Evolutionary conservation across 2,797 vertebrate species (phyloP), one percentile per base, ranked within the genome.

Genomic region (Chaetodon trifasciatus): DNA sequence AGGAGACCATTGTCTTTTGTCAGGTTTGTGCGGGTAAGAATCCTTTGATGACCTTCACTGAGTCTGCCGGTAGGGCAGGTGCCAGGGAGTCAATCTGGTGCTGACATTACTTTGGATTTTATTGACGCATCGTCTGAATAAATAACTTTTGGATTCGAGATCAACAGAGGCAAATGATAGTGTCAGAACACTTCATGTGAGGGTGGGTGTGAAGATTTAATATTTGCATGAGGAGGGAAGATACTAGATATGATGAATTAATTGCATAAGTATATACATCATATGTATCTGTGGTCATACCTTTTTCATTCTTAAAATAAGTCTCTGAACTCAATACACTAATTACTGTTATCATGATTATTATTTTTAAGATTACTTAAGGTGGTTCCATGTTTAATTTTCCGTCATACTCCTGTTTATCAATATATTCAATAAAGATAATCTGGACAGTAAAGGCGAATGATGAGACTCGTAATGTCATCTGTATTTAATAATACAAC

Each of bases 1-100:
- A 65, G n/a, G 35, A 62, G 68, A 79, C 37, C 2, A 52, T 75
- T 81, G 77, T 11, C 58, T 62, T 77, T 63, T 4, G 32, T 70
- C 13, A 10, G 11, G 55, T 61, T 52, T 11, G 21, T 1, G 16
- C 52, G 46, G 13, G 49, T 21, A 39, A 39, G 11, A 70, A 50
- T 66, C 21, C 9, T 57, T 62, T 23, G 23, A 66, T 79, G 66
- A 66, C 47, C 53, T 73, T 79, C 5, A 42, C 12, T 0, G 15
- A 39, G 50, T 46, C 66, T 63, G 63, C n/a, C 67, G 50, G 52
- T 19, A 23, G 32, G 6, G 21, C 24, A 49, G 44, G 24, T 72
- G n/a, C 21, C 19, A 24, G 78, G 10, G 28, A 11, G 40, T 50
- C 6, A 24, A 24, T 57, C 5, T 35, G 0, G 39, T 12, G 19